These are phyloP conservation scores for Tinea semifulvella DNA, from an alignment of 2,888 invertebrate genomes.

Conservation along the genomic window DNA sequence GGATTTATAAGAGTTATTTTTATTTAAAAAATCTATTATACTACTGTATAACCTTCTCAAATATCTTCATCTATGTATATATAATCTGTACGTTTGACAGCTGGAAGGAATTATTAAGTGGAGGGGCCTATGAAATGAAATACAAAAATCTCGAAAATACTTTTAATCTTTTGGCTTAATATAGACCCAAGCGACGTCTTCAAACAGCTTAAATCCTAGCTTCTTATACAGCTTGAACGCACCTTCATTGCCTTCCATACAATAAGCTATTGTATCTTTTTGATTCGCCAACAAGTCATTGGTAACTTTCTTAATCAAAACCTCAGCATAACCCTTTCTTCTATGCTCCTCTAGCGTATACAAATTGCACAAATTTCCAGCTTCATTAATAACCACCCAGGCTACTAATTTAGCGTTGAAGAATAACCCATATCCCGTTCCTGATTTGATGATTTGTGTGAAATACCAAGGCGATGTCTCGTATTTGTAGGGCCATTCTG, in stretches of 20 bases:
- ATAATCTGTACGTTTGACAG: too few relatives aligned
- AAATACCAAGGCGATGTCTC: slow-evolving; percentile 6
- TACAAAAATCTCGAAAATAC: too few relatives aligned
- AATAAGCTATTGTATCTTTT: background rate
- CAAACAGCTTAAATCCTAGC: background rate
- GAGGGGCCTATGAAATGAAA: too few relatives aligned
- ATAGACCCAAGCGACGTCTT: slow-evolving; percentile 7
- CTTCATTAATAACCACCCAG: slow-evolving; percentile 1
- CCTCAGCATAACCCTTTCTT: slow-evolving; percentile 5
- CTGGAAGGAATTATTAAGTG: too few relatives aligned
- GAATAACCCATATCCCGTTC: background rate
- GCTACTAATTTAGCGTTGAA: background rate
- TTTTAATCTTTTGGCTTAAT: slow-evolving; percentile 5
- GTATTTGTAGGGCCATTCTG: slow-evolving; percentile 6
- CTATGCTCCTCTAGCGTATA: background rate
- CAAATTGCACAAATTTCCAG: slow-evolving; percentile 5
- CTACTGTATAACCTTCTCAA: too few relatives aligned
- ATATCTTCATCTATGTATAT: too few relatives aligned
- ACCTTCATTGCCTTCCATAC: background rate
- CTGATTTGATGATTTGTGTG: background rate
- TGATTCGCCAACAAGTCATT: background rate
- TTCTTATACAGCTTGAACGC: background rate
- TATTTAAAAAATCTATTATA: too few relatives aligned
- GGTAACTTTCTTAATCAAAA: background rate
- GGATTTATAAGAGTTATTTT: too few relatives aligned